phyloP scores from a whole-genome alignment of 2,888 invertebrate genomes.

The Danaus chrysippus region DNA sequence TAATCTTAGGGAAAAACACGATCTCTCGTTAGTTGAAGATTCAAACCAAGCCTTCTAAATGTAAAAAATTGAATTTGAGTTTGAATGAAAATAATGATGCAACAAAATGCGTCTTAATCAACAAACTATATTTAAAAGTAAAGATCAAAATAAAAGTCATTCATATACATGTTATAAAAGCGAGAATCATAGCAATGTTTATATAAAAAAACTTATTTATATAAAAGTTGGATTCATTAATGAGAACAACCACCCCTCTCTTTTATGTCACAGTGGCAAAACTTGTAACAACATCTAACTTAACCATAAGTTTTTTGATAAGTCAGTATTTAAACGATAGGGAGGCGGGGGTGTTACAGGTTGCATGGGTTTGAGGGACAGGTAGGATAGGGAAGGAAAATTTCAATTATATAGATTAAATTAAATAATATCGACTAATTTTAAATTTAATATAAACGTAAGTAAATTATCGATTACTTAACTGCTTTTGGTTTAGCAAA shows the following conservation, averaged over 20 bases:
- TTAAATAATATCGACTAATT: slow-evolving; percentile 16
- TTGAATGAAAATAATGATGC: no score
- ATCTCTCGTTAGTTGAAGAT: no score
- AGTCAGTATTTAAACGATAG: slow-evolving; percentile 76
- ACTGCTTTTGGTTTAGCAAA: background rate
- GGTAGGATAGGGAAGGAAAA: slow-evolving; percentile 46
- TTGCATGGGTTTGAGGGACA: slow-evolving; percentile 60
- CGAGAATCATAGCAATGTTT: background rate
- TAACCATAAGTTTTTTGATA: slow-evolving; percentile 78
- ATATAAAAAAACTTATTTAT: background rate
- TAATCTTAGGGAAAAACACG: no score
- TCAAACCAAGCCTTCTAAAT: no score
- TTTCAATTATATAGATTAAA: slow-evolving; percentile 37
- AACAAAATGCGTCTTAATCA: no score
- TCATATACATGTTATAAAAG: no score
- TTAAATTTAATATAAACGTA: background rate
- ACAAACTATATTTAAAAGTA: no score
- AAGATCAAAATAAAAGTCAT: no score
- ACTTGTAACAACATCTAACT: slow-evolving; percentile 68
- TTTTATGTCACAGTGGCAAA: slow-evolving; percentile 48
- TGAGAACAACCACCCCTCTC: slow-evolving; percentile 15
- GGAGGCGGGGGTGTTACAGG: slow-evolving; percentile 69
- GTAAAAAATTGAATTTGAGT: no score
- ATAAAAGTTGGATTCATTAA: background rate
- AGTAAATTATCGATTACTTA: background rate